Conservation (phyloP, 2,888 invertebrate genomes). For the Pterobdella sp. region DNA sequence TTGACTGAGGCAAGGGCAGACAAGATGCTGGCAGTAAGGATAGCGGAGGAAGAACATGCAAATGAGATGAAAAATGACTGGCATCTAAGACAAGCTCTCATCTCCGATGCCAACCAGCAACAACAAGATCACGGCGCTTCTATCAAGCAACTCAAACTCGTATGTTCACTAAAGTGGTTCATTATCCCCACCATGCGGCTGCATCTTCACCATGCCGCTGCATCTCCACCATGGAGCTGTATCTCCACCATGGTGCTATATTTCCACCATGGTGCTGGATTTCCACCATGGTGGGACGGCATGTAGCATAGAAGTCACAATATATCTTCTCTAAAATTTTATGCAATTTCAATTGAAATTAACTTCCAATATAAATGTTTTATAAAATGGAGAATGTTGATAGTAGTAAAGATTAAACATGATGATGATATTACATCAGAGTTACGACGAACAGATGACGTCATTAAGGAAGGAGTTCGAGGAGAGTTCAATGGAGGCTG, state of each 20-base stretch:
- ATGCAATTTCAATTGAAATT: too few relatives aligned
- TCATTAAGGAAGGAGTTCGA: slow-evolving; percentile 62
- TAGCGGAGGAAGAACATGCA: slow-evolving; percentile 71
- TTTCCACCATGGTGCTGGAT: too few relatives aligned
- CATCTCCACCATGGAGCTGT: too few relatives aligned
- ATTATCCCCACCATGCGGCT: too few relatives aligned
- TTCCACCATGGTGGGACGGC: too few relatives aligned
- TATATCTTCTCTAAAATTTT: too few relatives aligned
- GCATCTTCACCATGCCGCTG: too few relatives aligned
- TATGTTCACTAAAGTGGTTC: too few relatives aligned
- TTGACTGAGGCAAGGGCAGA: slow-evolving; percentile 77
- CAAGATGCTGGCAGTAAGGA: slow-evolving; percentile 60
- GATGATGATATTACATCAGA: slow-evolving; percentile 42
- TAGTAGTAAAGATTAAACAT: not conserved
- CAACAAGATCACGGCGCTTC: slow-evolving; percentile 66
- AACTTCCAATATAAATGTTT: too few relatives aligned
- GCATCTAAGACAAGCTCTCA: slow-evolving; percentile 65
- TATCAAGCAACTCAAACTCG: slow-evolving; percentile 64
- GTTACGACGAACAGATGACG: slow-evolving; percentile 56
- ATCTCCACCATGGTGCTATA: too few relatives aligned
- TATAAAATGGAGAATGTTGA: too few relatives aligned
- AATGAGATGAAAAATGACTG: slow-evolving; percentile 69
- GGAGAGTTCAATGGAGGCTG: slow-evolving; percentile 62
- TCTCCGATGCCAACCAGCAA: slow-evolving; percentile 63
- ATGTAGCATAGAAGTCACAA: too few relatives aligned